Percentiles rank a stretch among this genome's conserved stretches.
phyloP scores from a whole-genome alignment of 1,140 invertebrate genomes.

The Atta texana region DNA sequence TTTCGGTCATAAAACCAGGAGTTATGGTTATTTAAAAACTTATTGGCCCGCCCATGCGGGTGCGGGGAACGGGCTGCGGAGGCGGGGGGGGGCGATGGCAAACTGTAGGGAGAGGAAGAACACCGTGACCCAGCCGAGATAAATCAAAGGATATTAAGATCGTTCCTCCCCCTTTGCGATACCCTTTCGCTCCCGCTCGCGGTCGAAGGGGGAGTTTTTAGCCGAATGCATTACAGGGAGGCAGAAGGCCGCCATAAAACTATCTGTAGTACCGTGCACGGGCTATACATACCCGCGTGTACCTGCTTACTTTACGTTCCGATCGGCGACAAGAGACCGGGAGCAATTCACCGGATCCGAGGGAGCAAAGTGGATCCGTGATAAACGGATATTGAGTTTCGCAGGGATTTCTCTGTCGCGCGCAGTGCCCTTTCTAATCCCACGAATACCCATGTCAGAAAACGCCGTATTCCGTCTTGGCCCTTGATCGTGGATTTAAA shows the following conservation, averaged over 20 bases:
- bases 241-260: constrained; percentile 82
- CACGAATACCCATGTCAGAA: not conserved
- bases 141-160: constrained; percentile 86
- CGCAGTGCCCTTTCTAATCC: constrained; percentile 41
- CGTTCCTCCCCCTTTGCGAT: constrained; percentile 69
- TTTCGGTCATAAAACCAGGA: constrained; percentile 84
- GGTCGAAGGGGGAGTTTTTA: constrained; percentile 78
- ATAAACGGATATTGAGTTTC: constrained; percentile 75
- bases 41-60: constrained; percentile 85
- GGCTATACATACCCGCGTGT: constrained; percentile 49
- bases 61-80: constrained; percentile 66
- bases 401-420: constrained; percentile 16
- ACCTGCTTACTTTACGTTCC: constrained; percentile 72
- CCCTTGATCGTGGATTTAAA: constrained; percentile 37
- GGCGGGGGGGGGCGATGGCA: not conserved
- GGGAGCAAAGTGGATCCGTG: constrained; percentile 68
- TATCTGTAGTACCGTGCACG: constrained; percentile 73
- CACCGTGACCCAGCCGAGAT: constrained; percentile 84
- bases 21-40: constrained; percentile 86
- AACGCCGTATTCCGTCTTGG: constrained; percentile 12
- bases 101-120: constrained; percentile 67
- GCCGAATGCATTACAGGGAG: constrained; percentile 81
- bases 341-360: constrained; percentile 68
- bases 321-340: constrained; percentile 74
- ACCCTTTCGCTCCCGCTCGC: constrained; percentile 41